These are phyloP conservation scores for Dioctria linearis DNA, from an alignment of 2,888 invertebrate species.

Conservation along the genomic window DNA sequence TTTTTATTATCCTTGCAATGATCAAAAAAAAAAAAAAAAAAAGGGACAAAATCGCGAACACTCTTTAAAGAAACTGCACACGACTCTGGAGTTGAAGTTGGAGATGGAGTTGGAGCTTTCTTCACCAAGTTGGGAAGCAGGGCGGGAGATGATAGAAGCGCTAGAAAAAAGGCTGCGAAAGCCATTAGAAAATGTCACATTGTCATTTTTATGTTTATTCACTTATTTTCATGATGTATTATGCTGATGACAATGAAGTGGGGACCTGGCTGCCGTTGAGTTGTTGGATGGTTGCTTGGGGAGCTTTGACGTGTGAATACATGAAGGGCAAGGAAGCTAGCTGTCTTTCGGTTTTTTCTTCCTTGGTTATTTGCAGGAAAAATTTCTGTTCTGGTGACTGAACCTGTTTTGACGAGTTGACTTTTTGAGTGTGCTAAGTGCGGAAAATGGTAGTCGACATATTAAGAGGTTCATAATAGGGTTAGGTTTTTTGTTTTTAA, in stretches of 20 bases:
- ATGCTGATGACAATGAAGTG: constrained; percentile 56
- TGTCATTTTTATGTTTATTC: constrained; percentile 58
- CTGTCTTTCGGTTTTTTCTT: constrained; percentile 40
- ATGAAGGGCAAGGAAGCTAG: constrained; percentile 4
- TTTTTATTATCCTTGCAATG: constrained; percentile 40
- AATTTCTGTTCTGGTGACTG: constrained; percentile 36
- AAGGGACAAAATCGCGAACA: background rate
- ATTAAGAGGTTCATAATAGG: constrained; percentile 35
- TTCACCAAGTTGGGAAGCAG: background rate
- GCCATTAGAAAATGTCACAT: constrained; percentile 58
- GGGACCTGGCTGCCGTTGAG: constrained; percentile 35
- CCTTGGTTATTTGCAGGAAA: constrained; percentile 23
- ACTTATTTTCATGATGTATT: constrained; percentile 57
- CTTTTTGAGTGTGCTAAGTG: constrained; percentile 36
- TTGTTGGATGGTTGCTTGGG: constrained; percentile 34
- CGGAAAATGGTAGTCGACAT: constrained; percentile 33
- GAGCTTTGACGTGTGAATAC: constrained; percentile 29
- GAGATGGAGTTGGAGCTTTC: background rate
- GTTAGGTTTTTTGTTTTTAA: background rate
- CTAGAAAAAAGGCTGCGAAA: constrained; percentile 52
- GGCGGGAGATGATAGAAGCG: background rate
- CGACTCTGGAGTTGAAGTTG: too few species aligned
- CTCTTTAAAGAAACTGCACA: background rate
- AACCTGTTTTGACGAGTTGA: constrained; percentile 43
- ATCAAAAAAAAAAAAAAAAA: background rate